Evolutionary conservation across 2,797 vertebrate genomes (phyloP).

Genomic region (Ctenochaetus hawaiiensis): DNA sequence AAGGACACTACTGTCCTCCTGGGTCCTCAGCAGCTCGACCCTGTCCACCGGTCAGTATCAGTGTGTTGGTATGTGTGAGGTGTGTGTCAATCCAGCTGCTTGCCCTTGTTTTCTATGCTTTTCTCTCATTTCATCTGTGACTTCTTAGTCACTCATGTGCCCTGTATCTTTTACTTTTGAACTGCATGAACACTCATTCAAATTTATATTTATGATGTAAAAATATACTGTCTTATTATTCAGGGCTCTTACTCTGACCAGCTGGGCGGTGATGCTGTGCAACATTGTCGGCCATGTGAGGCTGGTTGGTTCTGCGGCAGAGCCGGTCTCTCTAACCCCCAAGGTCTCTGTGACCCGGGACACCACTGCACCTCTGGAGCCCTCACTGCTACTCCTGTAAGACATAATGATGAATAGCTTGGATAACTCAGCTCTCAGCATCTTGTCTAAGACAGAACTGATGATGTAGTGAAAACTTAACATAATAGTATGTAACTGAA

Average conservation of each 20-base stretch:
- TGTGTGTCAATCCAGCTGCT: background rate
- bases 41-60: constrained; percentile 88
- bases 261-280: constrained; percentile 72
- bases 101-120: too few relatives aligned
- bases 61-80: constrained; percentile 8
- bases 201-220: background rate
- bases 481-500: background rate
- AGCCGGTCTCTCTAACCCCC: constrained; percentile 84
- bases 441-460: background rate
- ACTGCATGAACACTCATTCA: background rate
- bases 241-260: constrained; percentile 88
- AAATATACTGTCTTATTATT: constrained; percentile 13
- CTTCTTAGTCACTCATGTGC: background rate
- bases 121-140: background rate
- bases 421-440: background rate
- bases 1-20: constrained; percentile 90
- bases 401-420: background rate
- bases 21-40: constrained; percentile 80
- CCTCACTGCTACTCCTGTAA: constrained; percentile 88
- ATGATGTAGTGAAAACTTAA: background rate
- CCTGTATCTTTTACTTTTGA: constrained; percentile 3
- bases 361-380: constrained; percentile 89
- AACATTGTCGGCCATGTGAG: constrained; percentile 87
- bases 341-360: constrained; percentile 88
- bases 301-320: constrained; percentile 89